phyloP scores from a whole-genome alignment of 2,797 vertebrate species.

The Anguilla pacifica region DNA sequence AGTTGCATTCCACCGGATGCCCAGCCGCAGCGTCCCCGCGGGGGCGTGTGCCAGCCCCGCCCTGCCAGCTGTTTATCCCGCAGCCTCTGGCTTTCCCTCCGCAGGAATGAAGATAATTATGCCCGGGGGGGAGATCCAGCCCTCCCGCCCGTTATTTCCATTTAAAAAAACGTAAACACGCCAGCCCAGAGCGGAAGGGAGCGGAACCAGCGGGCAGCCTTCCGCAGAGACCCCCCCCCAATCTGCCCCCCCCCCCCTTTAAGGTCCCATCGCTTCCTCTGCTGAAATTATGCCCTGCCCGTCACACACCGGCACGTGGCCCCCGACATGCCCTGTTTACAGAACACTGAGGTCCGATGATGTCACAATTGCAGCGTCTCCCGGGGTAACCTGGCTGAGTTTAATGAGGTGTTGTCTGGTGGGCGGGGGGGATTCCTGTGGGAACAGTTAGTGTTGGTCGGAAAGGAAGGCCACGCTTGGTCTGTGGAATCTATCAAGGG shows the following conservation, averaged over 20 bases:
- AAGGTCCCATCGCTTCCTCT: background rate
- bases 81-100: no score
- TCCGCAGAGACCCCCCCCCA: no score
- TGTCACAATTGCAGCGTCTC: background rate
- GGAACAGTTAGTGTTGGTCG: background rate
- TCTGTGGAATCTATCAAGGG: background rate
- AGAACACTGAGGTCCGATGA: background rate
- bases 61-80: conserved; percentile 20
- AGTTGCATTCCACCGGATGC: conserved; percentile 23
- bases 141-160: no score
- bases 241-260: no score
- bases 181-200: no score
- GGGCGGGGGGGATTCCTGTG: background rate
- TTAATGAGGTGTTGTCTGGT: background rate
- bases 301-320: background rate
- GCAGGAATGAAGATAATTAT: no score
- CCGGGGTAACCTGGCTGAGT: background rate
- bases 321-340: background rate
- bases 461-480: background rate
- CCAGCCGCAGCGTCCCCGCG: background rate
- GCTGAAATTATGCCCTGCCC: background rate
- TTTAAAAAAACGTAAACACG: no score
- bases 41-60: conserved; percentile 31
- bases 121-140: no score
- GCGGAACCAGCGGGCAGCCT: no score